phyloP scores from a whole-genome alignment of 2,113 vertebrate species.

The Cervus canadensis region DNA sequence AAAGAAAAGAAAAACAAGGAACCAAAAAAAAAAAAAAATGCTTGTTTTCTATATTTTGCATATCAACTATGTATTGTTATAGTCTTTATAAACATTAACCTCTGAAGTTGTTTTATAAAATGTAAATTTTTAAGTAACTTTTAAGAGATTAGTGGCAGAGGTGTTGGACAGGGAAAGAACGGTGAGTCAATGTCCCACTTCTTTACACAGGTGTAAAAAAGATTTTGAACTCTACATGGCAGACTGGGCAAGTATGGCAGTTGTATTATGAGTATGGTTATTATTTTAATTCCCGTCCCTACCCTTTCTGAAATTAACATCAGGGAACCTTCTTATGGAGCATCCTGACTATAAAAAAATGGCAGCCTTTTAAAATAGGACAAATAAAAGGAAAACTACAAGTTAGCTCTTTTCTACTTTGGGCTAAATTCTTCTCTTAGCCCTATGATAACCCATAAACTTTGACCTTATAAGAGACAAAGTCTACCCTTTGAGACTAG shows the following conservation, averaged over 20 bases:
- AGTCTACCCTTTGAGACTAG: background rate
- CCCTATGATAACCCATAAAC: background rate
- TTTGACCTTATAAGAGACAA: background rate
- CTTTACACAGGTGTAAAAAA: background rate
- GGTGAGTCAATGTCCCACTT: background rate
- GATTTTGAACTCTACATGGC: too few relatives aligned
- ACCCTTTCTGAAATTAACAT: background rate
- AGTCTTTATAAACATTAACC: background rate
- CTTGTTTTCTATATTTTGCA: background rate
- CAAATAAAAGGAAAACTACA: background rate
- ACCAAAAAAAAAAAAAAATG: too few relatives aligned
- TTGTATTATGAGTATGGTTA: background rate
- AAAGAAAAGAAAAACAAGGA: too few relatives aligned
- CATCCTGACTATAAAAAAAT: background rate
- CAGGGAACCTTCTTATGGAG: background rate
- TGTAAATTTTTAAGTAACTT: background rate
- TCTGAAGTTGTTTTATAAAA: background rate
- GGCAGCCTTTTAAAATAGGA: background rate
- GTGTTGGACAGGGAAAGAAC: background rate
- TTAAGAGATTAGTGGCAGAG: background rate
- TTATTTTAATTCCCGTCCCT: background rate
- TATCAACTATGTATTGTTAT: background rate
- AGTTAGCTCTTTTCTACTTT: background rate
- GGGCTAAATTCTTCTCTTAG: background rate
- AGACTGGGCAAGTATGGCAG: background rate